Evolutionary conservation across 1,140 invertebrate genomes (phyloP), one percentile per base, ranked within the genome.

Genomic region (Zophobas morio): DNA sequence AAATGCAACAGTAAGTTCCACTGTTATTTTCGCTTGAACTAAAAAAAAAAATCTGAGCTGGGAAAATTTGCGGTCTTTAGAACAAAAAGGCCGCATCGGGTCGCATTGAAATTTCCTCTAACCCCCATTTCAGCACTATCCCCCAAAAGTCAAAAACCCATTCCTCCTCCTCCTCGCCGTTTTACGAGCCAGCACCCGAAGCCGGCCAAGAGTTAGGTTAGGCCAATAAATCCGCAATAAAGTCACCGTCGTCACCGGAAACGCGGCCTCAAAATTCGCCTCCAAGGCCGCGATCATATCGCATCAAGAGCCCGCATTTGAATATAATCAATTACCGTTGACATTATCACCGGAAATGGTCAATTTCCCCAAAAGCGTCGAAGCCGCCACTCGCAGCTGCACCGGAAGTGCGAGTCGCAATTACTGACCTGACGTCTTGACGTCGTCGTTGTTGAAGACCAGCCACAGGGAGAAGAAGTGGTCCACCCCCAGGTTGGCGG

Each of bases 381-480:
- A 60, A 56, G 40, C 6, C 6, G 57, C 8, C 46, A 36, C 34
- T 6, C 46, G 37, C 47, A 35, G 60, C n/a, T 32, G 32, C 39
- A 56, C 54, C 39, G 57, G 54, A 60, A 40, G 54, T 37, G 20
- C 42, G 39, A 33, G n/a, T 1, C 37, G 47, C 40, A 42, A 74
- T 57, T 47, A 46, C 84, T 81, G 83, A 89, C 88, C 88, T 84
- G 88, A 88, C 80, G 87, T 88, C 77, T 85, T 81, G 72, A 89
- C 85, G 74, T 88, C 87, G 74, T 89, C 88, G 80, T 88, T 87
- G 81, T 88, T 88, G 81, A 89, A 88, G 66, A 88, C 88, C 76
- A 88, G 82, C 89, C 89, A 89, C 8, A 89, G 83, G 2, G 87
- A 88, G 83, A 89, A 89, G 84, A 89, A 89, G 72, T 87, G 85